Conservation (phyloP, 2,888 invertebrate species). For the Eupithecia subfuscata region DNA sequence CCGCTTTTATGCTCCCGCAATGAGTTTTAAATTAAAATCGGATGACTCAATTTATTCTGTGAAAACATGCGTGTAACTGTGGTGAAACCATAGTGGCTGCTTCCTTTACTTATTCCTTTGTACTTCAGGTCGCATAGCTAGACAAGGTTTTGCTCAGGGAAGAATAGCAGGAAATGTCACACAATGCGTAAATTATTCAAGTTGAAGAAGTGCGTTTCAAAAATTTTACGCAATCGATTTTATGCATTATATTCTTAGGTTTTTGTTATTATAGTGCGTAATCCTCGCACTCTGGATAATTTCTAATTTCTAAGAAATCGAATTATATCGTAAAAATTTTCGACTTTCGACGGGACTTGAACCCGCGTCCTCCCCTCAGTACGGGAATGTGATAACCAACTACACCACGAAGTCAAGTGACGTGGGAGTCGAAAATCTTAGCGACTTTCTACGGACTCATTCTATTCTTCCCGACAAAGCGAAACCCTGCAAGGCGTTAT, state of each 20-base stretch:
- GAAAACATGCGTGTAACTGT: slow-evolving; percentile 1
- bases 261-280: too few species aligned
- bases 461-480: neutral
- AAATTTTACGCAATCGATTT: neutral
- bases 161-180: neutral
- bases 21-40: slow-evolving; percentile 13
- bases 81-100: neutral
- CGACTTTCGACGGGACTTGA: too few species aligned
- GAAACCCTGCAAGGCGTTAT: neutral
- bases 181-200: neutral
- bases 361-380: too few species aligned
- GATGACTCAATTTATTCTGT: slow-evolving; percentile 5
- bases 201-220: too few species aligned
- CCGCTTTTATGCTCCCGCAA: slow-evolving; percentile 9
- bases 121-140: neutral
- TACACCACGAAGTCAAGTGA: too few species aligned
- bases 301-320: too few species aligned
- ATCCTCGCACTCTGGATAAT: too few species aligned
- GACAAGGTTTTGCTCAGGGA: neutral
- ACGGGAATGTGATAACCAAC: too few species aligned
- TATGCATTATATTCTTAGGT: too few species aligned
- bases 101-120: neutral
- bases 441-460: too few species aligned
- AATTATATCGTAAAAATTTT: too few species aligned
- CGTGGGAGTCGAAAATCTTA: too few species aligned